These are phyloP conservation scores for Gulo gulo DNA, from an alignment of 2,113 vertebrate genomes.

Conservation along the genomic window DNA sequence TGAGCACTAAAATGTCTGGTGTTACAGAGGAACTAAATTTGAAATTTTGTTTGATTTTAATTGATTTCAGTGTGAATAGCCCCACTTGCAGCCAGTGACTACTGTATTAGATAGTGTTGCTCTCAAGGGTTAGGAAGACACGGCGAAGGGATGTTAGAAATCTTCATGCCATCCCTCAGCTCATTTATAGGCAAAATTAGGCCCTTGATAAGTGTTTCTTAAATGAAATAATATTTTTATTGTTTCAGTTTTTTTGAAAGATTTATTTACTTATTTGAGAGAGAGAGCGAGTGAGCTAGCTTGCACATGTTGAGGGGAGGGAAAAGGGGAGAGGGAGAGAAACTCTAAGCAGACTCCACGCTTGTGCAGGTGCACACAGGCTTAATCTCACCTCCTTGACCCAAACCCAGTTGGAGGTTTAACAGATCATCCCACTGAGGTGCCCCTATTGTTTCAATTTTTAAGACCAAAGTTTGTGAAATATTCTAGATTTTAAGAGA, in stretches of 20 bases:
- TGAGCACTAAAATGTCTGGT: neutral
- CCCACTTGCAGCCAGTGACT: neutral
- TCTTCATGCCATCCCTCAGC: neutral
- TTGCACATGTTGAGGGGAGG: neutral
- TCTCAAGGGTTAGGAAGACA: neutral
- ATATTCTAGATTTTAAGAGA: neutral
- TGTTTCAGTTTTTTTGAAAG: neutral
- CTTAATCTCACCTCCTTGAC: neutral
- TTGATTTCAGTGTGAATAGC: neutral
- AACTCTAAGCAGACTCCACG: neutral
- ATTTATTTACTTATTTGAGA: neutral
- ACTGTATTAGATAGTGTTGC: neutral
- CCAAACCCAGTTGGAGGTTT: neutral
- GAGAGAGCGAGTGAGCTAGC: neutral
- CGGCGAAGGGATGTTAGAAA: neutral
- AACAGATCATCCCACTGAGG: neutral
- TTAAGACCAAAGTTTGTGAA: neutral
- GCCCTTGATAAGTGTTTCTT: neutral
- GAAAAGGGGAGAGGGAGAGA: neutral
- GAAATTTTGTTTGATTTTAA: slow-evolving; percentile 7
- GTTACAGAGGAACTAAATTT: neutral
- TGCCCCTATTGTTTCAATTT: neutral
- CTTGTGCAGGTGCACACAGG: neutral
- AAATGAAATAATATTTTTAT: neutral
- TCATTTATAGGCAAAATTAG: neutral